Evolutionary conservation across 2,797 vertebrate genomes (phyloP), one percentile per base, ranked within the genome.

Genomic region (Eulemur albifrons): DNA sequence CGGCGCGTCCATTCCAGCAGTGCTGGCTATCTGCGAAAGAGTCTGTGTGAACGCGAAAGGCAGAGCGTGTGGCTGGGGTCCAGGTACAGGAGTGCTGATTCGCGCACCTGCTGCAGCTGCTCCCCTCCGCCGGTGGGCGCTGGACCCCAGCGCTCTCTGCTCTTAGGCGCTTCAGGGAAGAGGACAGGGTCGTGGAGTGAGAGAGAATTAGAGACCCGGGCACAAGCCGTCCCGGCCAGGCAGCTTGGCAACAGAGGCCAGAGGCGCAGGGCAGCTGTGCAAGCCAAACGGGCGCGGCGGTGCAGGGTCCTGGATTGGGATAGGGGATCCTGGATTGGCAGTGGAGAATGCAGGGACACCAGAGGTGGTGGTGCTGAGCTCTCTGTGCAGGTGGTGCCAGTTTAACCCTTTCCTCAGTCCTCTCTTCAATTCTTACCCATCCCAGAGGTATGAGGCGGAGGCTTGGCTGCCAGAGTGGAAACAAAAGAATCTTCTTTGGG

Each of bases 181-280:
- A 7, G 23, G 61, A 65, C 0, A 4, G 25, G 38, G 23, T 2
- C n/a, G 10, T n/a, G 52, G 63, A 27, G 69, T 2, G 20, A 30
- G 35, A 50, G 25, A 14, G 30, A 48, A 2, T 1, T 48, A 0
- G 65, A 32, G 38, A 45, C 30, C 65, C 0, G 2, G 77, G 43
- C 59, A 57, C 38, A 40, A 23, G 45, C 17, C 4, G 45, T 10
- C 21, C 40, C 13, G 38, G 40, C 59, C 32, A 18, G 0, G 30
- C 15, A n/a, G 45, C 59, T 75, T 30, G 18, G 77, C 70, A 90
- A 94, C 45, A n/a, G 15, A 11, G 30, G 38, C 30, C 40, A 43
- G 84, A 69, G 32, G 83, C 4, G 0, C 76, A 0, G 35, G n/a
- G 40, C 89, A 65, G 75, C 63, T 80, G 79, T 59, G n/a, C 32